Conservation (phyloP, 2,797 vertebrate genomes). For the Scyliorhinus canicula region DNA sequence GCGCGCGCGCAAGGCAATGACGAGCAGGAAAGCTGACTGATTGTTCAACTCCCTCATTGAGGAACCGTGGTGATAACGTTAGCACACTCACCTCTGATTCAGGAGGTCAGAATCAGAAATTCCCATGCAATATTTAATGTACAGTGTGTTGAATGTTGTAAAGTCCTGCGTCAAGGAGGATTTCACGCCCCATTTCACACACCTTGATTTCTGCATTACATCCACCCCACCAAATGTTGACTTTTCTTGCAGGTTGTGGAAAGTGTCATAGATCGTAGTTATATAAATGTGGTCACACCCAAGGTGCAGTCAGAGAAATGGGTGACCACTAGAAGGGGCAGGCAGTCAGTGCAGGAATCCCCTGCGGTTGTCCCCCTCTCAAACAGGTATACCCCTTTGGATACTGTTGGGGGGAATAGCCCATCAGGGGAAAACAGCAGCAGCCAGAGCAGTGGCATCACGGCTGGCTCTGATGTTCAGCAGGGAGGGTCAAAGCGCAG, state of each 20-base stretch:
- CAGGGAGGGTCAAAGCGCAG: no score
- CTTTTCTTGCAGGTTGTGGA: neutral
- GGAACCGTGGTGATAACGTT: neutral
- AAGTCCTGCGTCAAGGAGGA: neutral
- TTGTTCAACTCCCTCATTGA: neutral
- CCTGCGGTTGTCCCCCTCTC: no score
- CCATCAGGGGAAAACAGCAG: no score
- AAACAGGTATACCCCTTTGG: no score
- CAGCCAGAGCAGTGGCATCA: no score
- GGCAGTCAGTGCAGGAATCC: no score
- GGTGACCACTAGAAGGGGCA: no score
- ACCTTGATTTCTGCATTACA: neutral
- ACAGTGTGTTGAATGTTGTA: neutral
- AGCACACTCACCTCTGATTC: neutral
- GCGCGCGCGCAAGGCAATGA: neutral
- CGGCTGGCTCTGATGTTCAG: no score
- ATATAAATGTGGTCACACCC: no score
- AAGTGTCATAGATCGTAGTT: no score
- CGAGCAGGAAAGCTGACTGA: neutral
- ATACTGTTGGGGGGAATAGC: no score
- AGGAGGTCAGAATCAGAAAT: neutral
- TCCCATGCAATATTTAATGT: neutral
- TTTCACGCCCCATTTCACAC: neutral
- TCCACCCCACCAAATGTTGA: neutral
- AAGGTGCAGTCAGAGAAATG: no score